Percentiles rank a stretch among this genome's conserved stretches.
Evolutionary conservation across 2,113 vertebrate genomes (phyloP).

Genomic region (Sus scrofa): T2T-Sscrofa CM000825.6:75175001-75175500

Average conservation of each 20-base stretch:
- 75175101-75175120: background rate
- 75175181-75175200: background rate
- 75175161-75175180: background rate
- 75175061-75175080: background rate
- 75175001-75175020: background rate
- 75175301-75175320: background rate
- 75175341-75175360: background rate
- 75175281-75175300: background rate
- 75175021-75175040: background rate
- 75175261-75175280: too few species aligned
- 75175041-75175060: background rate
- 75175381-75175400: background rate
- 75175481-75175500: background rate
- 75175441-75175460: accelerated
- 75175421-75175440: background rate
- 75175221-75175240: background rate
- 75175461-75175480: background rate
- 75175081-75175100: background rate
- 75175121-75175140: background rate
- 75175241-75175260: too few species aligned
- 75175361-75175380: background rate
- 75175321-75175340: too few species aligned
- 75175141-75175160: too few species aligned
- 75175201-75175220: background rate
- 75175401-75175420: background rate